Evolutionary conservation across 2,888 invertebrate species (phyloP), one percentile per base, ranked within the genome.

Genomic region (Caenorhabditis becei): DNA sequence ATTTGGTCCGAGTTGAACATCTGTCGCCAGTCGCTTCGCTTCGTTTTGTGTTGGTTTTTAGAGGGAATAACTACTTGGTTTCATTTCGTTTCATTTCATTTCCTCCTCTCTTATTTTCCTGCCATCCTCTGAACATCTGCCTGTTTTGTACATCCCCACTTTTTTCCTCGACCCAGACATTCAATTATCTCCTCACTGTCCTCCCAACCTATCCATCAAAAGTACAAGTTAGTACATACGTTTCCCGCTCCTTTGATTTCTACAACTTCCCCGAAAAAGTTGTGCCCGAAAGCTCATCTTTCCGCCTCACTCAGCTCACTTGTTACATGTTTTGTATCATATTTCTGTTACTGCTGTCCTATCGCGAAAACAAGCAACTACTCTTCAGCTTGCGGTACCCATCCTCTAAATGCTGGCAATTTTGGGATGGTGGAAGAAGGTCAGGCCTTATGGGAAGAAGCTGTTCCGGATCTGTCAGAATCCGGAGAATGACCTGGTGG

Each of bases 291-390:
- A 47, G 47, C 47, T 47, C 47, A 47, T 37, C 32, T 35, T 47
- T 49, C 44, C 28, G 37, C 49, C 37, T 69, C 51, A 23, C 59
- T 67, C 28, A 62, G 24, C 61, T 53, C 53, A 62, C 54, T 71
- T 71, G 71, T 47, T 53, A 62, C 71, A 71, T 62, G 41, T 20
- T 54, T 23, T 10, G 71, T 71, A 71, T 71, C 62, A 53, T 54
- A 47, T 71, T 71, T 71, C 71, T 47, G 61, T 37, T 24, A 53
- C 35, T 37, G 26, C 28, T 58, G 2, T 1, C 10, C 23, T 26
- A 41, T 35, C 58, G 26, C n/a, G 41, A 59, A 18, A 37, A 23
- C 14, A 35, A 26, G 23, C 14, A 20, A 11, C 11, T 35, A 28
- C 10, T 65, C 58, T 75, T 23, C 37, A 75, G 75, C 65, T 66